These are phyloP conservation scores for Cyanistes caeruleus DNA, from an alignment of 2,113 vertebrate genomes.

Conservation along the genomic window DNA sequence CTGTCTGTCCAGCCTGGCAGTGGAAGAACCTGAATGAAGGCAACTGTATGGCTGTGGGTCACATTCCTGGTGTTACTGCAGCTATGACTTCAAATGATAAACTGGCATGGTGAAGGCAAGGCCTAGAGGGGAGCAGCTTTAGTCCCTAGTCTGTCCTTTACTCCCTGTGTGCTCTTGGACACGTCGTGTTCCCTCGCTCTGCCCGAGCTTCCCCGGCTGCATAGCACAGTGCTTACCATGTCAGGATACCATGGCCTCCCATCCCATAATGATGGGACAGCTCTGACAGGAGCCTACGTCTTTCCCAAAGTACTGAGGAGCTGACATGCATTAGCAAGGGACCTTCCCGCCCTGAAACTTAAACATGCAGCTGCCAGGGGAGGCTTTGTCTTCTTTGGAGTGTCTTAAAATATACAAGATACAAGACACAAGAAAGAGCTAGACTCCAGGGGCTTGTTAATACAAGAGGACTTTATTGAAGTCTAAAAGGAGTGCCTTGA, in stretches of 20 bases:
- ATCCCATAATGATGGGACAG: neutral
- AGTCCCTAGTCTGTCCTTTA: neutral
- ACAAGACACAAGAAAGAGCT: neutral
- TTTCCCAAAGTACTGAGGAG: neutral
- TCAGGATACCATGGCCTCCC: neutral
- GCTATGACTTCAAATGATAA: neutral
- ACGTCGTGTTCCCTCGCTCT: fast-evolving
- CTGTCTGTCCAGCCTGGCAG: neutral
- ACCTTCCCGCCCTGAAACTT: neutral
- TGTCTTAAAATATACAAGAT: neutral
- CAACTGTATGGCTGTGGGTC: fast-evolving
- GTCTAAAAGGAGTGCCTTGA: neutral
- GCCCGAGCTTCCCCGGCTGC: neutral
- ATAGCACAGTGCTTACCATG: fast-evolving
- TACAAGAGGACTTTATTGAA: neutral
- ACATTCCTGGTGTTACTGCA: neutral
- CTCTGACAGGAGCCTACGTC: neutral
- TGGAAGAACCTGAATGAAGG: neutral
- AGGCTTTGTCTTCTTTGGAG: neutral
- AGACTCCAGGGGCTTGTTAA: neutral
- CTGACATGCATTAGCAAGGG: neutral
- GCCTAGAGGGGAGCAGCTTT: neutral
- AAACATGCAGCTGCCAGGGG: fast-evolving
- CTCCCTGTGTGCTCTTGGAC: neutral
- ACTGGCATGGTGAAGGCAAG: neutral